Conservation (phyloP, 2,888 invertebrate genomes). For the Gerosis bhagava region DNA sequence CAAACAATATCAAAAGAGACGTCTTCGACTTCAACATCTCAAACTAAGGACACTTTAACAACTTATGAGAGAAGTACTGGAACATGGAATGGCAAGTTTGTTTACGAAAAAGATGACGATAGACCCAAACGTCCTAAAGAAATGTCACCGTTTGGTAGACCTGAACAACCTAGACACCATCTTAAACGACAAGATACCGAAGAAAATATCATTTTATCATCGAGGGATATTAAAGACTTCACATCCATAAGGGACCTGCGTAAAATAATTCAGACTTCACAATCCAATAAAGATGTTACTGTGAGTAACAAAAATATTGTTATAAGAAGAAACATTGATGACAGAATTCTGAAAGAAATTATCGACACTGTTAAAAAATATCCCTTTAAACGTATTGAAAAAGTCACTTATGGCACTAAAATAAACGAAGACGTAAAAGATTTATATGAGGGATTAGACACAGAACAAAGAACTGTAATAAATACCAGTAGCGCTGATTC, state of each 20-base stretch:
- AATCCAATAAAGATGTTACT: conserved; percentile 66
- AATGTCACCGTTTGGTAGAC: conserved; percentile 68
- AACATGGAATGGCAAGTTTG: conserved; percentile 82
- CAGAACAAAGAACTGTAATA: conserved; percentile 64
- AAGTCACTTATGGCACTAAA: conserved; percentile 79
- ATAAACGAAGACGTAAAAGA: conserved; percentile 83
- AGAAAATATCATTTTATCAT: conserved; percentile 74
- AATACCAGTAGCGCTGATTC: conserved; percentile 61
- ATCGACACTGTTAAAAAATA: conserved; percentile 76
- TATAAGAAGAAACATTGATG: conserved; percentile 73
- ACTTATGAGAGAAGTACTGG: conserved; percentile 74
- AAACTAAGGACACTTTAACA: conserved; percentile 69
- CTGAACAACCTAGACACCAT: conserved; percentile 68
- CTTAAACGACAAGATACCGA: conserved; percentile 73
- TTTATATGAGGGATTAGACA: conserved; percentile 70
- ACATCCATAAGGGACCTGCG: conserved; percentile 73
- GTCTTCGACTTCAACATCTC: conserved; percentile 49
- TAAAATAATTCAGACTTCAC: conserved; percentile 71
- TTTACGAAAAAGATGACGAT: conserved; percentile 73
- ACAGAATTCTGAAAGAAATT: conserved; percentile 70
- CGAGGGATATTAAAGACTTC: conserved; percentile 74
- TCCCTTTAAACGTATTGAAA: conserved; percentile 75
- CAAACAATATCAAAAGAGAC: conserved; percentile 73
- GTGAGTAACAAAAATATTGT: conserved; percentile 75
- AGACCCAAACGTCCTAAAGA: conserved; percentile 67